Percentiles rank a stretch among this genome's conserved stretches.
Conservation (phyloP, 2,113 vertebrate genomes). For the Crotalus helleri region DNA sequence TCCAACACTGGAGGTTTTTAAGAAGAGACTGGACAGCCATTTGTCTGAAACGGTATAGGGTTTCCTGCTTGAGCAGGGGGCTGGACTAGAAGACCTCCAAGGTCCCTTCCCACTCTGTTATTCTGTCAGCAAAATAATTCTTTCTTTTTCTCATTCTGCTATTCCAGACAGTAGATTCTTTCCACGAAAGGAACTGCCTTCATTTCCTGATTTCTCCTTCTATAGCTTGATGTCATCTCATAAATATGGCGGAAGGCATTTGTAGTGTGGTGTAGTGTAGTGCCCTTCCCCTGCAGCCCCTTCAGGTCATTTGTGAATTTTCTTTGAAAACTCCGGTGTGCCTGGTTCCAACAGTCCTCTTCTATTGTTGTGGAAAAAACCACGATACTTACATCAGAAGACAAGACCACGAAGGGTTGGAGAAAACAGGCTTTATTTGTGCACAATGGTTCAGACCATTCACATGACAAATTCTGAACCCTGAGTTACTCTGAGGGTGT, state of each 20-base stretch:
- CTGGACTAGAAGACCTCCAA: neutral
- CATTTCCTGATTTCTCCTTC: neutral
- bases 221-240: neutral
- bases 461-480: too few species aligned
- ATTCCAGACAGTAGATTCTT: fast-evolving
- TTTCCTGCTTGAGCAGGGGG: too few species aligned
- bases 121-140: neutral
- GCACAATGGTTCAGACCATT: too few species aligned
- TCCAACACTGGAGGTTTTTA: neutral
- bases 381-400: too few species aligned
- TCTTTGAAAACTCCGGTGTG: neutral
- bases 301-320: neutral
- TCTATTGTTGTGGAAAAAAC: neutral
- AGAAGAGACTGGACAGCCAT: neutral
- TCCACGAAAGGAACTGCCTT: neutral
- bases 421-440: too few species aligned
- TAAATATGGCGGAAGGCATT: fast-evolving
- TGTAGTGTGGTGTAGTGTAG: neutral
- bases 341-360: neutral
- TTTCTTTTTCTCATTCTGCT: neutral
- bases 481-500: too few species aligned
- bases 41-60: neutral
- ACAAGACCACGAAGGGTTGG: too few species aligned
- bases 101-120: neutral
- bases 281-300: fast-evolving